phyloP scores from a whole-genome alignment of 2,113 vertebrate species.

The Hydrochoerus hydrochaeris region DNA sequence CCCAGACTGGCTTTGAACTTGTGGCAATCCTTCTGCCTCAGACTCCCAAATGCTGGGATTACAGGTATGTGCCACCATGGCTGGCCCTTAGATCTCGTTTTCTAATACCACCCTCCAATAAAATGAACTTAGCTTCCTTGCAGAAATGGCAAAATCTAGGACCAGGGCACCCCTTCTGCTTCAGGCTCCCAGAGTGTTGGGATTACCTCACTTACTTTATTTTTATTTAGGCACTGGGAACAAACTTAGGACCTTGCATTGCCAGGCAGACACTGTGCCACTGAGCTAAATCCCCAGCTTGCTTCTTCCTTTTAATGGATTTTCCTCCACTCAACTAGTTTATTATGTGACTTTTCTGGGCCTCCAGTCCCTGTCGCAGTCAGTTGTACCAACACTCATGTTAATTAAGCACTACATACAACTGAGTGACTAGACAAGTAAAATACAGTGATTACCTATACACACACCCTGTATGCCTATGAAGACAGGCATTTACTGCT shows the following conservation, averaged over 20 bases:
- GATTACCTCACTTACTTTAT: no score
- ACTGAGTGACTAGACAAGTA: not conserved
- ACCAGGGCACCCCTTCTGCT: not conserved
- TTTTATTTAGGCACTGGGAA: no score
- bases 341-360: not conserved
- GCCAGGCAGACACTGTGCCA: no score
- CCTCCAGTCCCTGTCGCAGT: not conserved
- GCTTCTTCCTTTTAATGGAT: not conserved
- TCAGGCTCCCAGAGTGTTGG: not conserved
- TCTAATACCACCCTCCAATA: no score
- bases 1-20: not conserved
- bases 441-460: not conserved
- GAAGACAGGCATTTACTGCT: not conserved
- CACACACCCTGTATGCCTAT: not conserved
- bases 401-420: not conserved
- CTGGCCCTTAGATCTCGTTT: no score
- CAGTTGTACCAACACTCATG: not conserved
- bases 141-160: no score
- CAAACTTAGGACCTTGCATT: no score
- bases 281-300: no score
- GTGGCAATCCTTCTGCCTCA: no score
- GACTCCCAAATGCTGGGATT: no score
- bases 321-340: not conserved
- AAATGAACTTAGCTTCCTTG: no score
- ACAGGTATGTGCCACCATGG: no score